These are phyloP conservation scores for Spea hammondii DNA, from an alignment of 2,797 vertebrate genomes.

Conservation along the genomic window DNA sequence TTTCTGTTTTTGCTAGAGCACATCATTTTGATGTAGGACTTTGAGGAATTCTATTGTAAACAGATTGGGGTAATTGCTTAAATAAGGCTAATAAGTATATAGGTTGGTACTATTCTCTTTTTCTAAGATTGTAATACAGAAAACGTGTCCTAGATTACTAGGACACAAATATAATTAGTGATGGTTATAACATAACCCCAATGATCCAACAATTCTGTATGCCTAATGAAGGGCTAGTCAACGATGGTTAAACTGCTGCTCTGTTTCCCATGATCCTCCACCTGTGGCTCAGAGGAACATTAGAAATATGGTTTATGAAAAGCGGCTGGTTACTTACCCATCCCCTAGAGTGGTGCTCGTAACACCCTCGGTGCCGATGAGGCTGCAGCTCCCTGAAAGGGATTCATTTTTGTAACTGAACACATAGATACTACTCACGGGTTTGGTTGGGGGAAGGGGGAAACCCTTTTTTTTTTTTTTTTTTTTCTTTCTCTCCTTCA, in stretches of 20 bases:
- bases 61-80: constrained; percentile 74
- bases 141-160: constrained; percentile 71
- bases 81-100: constrained; percentile 72
- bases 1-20: constrained; percentile 70
- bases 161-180: constrained; percentile 74
- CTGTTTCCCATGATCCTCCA: neutral
- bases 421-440: constrained; percentile 67
- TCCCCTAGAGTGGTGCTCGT: constrained; percentile 29
- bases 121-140: constrained; percentile 74
- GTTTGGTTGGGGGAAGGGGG: constrained; percentile 19
- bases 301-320: neutral
- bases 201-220: constrained; percentile 26
- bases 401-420: constrained; percentile 61
- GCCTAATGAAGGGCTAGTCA: neutral
- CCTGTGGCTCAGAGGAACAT: neutral
- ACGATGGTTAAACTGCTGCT: neutral
- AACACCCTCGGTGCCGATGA: constrained; percentile 40
- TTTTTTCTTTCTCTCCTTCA: constrained; percentile 39
- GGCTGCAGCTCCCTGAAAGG: constrained; percentile 29
- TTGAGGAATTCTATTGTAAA: constrained; percentile 79
- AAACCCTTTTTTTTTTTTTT: constrained; percentile 56
- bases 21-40: constrained; percentile 76
- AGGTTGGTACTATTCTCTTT: constrained; percentile 72
- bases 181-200: constrained; percentile 74
- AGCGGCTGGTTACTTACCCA: neutral